A percentile compares a stretch with the other conserved stretches of the same genome.
phyloP scores from a whole-genome alignment of 1,140 invertebrate genomes.

The Ooceraea biroi region DNA sequence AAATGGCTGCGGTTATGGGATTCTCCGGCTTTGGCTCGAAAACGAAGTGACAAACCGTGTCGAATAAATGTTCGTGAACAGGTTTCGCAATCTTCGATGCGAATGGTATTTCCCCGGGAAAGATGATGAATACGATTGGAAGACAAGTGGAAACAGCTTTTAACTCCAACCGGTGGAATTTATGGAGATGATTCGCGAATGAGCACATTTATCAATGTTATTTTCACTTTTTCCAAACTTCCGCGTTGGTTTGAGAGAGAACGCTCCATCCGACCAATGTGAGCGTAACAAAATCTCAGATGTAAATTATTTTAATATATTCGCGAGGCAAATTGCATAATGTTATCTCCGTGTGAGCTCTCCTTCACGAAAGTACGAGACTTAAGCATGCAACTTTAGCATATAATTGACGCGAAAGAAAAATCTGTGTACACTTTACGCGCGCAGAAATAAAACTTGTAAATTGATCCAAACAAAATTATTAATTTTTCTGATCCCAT shows the following conservation, averaged over 20 bases:
- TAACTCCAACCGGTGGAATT: conserved; percentile 20
- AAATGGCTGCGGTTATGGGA: conserved; percentile 98
- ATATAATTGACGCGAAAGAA: neutral
- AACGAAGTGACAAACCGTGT: conserved; percentile 89
- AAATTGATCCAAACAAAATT: neutral
- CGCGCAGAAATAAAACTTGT: conserved; percentile 12
- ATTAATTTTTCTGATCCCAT: neutral
- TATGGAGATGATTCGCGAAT: neutral
- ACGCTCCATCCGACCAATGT: conserved; percentile 21
- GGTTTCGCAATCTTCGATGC: neutral
- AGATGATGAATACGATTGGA: neutral
- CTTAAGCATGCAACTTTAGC: neutral
- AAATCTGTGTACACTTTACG: neutral
- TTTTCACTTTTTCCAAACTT: conserved; percentile 13
- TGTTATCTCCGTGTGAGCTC: neutral
- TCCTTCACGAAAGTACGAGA: neutral
- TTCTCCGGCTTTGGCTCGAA: conserved; percentile 98
- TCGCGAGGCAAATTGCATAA: neutral
- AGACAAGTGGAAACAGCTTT: neutral
- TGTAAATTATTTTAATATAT: conserved; percentile 15
- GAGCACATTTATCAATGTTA: neutral
- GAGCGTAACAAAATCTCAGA: neutral
- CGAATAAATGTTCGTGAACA: conserved; percentile 4
- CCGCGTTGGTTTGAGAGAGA: neutral
- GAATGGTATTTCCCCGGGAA: conserved; percentile 27